A percentile compares a stretch with the other conserved stretches of the same genome.
Conservation (phyloP, 1,140 invertebrate genomes). For the Achatina immaculata region DNA sequence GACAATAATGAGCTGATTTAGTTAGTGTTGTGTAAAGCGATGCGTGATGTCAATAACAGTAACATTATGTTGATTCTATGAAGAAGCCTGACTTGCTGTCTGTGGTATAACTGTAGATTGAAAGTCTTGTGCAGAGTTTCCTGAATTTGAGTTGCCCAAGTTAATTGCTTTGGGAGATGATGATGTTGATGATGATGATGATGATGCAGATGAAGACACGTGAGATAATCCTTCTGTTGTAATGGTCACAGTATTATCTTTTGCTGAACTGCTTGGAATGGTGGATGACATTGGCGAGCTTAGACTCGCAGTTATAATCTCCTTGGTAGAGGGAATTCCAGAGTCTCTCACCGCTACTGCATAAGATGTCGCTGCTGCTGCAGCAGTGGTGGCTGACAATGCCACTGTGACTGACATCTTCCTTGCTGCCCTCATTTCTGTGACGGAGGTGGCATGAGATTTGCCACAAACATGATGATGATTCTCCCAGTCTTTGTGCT, state of each 20-base stretch:
- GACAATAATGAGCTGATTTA: too few species aligned
- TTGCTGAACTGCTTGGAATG: background rate
- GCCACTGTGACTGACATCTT: background rate
- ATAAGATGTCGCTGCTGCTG: background rate
- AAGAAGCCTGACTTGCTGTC: too few species aligned
- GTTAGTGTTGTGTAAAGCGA: too few species aligned
- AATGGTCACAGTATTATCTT: background rate
- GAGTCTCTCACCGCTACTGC: background rate
- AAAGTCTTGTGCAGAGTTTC: too few species aligned
- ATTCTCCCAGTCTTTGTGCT: constrained; percentile 95
- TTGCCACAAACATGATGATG: constrained; percentile 75
- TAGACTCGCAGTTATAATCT: background rate
- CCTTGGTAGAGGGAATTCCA: background rate
- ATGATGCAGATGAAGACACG: too few species aligned
- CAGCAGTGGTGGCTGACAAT: background rate
- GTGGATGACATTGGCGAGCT: background rate
- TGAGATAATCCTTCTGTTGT: too few species aligned
- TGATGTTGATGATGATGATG: too few species aligned
- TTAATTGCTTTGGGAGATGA: too few species aligned
- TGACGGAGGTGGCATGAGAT: constrained; percentile 45
- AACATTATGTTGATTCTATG: too few species aligned
- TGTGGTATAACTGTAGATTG: too few species aligned
- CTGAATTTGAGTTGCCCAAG: too few species aligned
- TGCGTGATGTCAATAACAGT: too few species aligned
- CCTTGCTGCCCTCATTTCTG: constrained; percentile 44